phyloP scores from a whole-genome alignment of 2,113 vertebrate species.

The Phalacrocorax brasilianus region DNA sequence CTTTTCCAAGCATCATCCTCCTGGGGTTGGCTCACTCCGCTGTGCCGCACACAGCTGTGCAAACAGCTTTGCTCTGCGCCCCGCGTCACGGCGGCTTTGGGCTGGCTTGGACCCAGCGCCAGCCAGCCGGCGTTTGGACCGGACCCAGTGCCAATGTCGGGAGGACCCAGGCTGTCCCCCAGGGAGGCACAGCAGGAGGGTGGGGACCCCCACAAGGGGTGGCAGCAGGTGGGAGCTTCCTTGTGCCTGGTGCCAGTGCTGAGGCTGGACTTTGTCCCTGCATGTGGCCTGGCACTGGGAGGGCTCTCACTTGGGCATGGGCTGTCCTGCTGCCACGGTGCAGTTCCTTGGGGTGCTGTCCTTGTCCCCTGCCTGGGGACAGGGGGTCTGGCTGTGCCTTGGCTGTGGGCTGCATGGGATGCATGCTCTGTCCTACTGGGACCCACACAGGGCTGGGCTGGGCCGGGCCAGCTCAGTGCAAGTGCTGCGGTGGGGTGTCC shows the following conservation, averaged over 20 bases:
- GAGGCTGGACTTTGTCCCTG: neutral
- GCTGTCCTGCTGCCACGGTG: rapidly evolving
- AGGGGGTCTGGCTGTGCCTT: neutral
- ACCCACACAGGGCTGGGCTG: neutral
- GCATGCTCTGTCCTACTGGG: neutral
- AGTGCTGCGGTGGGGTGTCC: neutral
- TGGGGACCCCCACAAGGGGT: rapidly evolving
- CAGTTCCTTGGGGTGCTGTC: neutral
- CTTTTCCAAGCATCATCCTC: neutral
- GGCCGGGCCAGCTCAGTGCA: neutral
- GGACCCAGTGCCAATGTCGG: rapidly evolving
- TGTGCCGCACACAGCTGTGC: neutral
- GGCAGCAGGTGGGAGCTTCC: neutral
- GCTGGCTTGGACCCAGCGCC: neutral
- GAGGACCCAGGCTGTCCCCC: neutral
- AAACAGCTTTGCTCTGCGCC: neutral
- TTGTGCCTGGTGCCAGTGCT: rapidly evolving
- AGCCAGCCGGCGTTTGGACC: rapidly evolving
- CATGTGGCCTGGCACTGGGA: neutral
- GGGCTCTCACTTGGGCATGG: neutral
- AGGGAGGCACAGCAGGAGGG: rapidly evolving
- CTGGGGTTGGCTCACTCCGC: neutral
- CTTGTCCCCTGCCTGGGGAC: neutral
- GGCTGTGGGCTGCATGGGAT: neutral
- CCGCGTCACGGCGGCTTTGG: neutral